Evolutionary conservation across 2,888 invertebrate species (phyloP), one percentile per base, ranked within the genome.

Genomic region (Camptogramma bilineatum): DNA sequence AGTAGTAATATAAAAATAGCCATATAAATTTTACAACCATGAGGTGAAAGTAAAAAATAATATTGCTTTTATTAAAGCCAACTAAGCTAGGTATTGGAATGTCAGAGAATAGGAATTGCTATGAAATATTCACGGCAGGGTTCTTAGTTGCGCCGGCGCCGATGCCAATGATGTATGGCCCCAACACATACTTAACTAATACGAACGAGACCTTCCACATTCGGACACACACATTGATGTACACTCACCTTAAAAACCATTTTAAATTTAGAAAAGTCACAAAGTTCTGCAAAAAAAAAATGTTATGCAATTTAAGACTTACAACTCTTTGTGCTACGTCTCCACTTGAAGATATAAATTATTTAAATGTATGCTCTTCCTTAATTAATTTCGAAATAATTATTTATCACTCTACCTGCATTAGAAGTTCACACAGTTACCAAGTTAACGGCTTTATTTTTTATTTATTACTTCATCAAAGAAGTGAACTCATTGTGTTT

Each of bases 1-100:
- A 81, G 90, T 91, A 91, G 90, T 86, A 89, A 89, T 87, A 84
- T 80, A 74, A 85, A 88, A 89, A 90, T 85, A 88, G 82, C 73
- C 74, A 86, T 90, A 84, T 55, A 89, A 88, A 82, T 72, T 83
- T 86, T 85, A 85, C 46, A 82, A 77, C 80, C 73, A 81, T 81
- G 28, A 67, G n/a, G 67, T 62, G 68, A 70, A 67, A 68, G 69
- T 68, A 46, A 54, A 56, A 47, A 16, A 54, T 42, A 24, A 17
- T 44, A 2, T 44, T 44, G 17, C 13, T 44, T 44, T 44, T 44
- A 7, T 5, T 44, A 44, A 39, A 39, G 10, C 13, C 8, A n/a
- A 39, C n/a, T 17, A 18, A 18, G 39, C 21, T 31, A 39, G 51
- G 28, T 24, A 8, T 56, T 42, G 39, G 52, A 47, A 57, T 62